phyloP scores from a whole-genome alignment of 2,888 invertebrate genomes.

The Drosophila rubida region DNA sequence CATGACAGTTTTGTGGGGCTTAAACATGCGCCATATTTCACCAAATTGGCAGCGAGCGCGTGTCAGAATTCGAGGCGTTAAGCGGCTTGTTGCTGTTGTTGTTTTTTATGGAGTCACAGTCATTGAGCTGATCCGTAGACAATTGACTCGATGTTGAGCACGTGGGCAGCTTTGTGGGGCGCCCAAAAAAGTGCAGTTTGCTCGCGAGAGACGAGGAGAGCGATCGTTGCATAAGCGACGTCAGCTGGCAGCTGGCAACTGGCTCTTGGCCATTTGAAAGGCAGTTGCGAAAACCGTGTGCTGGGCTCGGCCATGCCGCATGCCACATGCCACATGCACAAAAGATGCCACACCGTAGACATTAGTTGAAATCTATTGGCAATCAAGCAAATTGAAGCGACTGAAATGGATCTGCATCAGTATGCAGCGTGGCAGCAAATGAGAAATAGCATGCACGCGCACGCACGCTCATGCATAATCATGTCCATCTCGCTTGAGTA shows the following conservation, averaged over 20 bases:
- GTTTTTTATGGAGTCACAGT: conserved; percentile 29
- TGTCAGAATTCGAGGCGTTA: conserved; percentile 76
- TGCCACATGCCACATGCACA: background rate
- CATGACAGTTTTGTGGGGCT: conserved; percentile 54
- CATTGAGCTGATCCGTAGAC: conserved; percentile 64
- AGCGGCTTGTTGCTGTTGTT: conserved; percentile 53
- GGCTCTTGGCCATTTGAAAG: conserved; percentile 70
- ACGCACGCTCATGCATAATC: conserved; percentile 41
- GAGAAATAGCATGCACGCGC: conserved; percentile 36
- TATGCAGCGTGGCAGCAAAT: conserved; percentile 31
- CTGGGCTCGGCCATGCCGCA: conserved; percentile 62
- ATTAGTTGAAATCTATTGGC: too few species aligned
- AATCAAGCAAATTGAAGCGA: background rate
- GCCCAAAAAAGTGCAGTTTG: conserved; percentile 49
- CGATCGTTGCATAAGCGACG: conserved; percentile 68
- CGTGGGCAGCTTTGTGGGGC: conserved; percentile 68
- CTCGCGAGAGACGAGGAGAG: conserved; percentile 56
- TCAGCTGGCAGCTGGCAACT: conserved; percentile 72
- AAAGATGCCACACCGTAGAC: too few species aligned
- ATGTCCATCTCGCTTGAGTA: conserved; percentile 48
- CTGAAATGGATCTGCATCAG: conserved; percentile 31
- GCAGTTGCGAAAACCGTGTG: conserved; percentile 55
- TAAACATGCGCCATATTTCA: conserved; percentile 61
- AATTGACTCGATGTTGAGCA: conserved; percentile 73
- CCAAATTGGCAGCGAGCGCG: conserved; percentile 64